Conservation (phyloP, 2,888 invertebrate genomes). For the Patella caerulea region DNA sequence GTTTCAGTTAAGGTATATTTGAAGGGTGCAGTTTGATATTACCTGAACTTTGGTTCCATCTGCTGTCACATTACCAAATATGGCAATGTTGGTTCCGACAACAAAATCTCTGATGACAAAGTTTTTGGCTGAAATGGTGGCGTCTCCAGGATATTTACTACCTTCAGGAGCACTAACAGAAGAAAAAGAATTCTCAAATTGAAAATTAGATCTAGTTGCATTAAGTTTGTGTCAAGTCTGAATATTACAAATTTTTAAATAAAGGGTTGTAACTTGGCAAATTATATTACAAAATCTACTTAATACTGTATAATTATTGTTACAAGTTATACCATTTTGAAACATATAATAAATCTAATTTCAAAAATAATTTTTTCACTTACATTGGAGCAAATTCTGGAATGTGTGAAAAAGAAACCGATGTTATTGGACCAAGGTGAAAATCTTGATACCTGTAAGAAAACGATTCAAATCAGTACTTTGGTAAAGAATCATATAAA, state of each 20-base stretch:
- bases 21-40: not conserved
- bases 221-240: slow-evolving; percentile 25
- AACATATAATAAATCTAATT: no score
- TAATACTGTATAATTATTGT: no score
- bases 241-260: slow-evolving; percentile 3
- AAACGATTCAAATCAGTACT: not conserved
- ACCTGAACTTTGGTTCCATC: slow-evolving; percentile 68
- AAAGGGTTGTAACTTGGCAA: no score
- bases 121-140: slow-evolving; percentile 66
- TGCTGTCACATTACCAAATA: slow-evolving; percentile 67
- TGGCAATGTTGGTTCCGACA: slow-evolving; percentile 67
- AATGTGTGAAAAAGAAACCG: slow-evolving; percentile 67
- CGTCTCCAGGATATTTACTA: slow-evolving; percentile 66
- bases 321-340: no score
- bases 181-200: not conserved
- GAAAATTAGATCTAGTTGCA: not conserved
- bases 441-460: slow-evolving; percentile 69
- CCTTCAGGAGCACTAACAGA: slow-evolving; percentile 46
- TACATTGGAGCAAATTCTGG: slow-evolving; percentile 61
- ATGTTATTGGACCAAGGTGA: slow-evolving; percentile 68
- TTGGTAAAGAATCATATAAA: not conserved
- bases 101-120: slow-evolving; percentile 70
- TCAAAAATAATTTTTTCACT: slow-evolving; percentile 29
- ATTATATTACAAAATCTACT: no score
- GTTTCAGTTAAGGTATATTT: no score